Evolutionary conservation across 2,113 vertebrate species (phyloP).

Genomic region (Malaclemys terrapin): DNA sequence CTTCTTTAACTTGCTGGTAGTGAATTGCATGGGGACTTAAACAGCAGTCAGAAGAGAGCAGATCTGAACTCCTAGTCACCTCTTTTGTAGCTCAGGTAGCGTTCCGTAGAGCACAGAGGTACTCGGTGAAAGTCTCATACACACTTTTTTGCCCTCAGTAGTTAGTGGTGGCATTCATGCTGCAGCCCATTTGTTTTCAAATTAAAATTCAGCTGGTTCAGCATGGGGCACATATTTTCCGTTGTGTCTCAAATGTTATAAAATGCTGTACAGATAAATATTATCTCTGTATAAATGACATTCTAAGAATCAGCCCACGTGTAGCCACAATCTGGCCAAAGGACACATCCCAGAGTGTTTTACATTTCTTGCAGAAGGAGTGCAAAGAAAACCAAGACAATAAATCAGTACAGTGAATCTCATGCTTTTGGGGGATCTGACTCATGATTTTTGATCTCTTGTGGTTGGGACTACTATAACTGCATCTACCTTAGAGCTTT

Average conservation of each 20-base stretch:
- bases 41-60: background rate
- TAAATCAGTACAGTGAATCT: background rate
- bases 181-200: slow-evolving; percentile 18
- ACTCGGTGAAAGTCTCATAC: slow-evolving; percentile 2
- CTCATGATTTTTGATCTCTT: background rate
- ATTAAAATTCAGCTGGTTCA: slow-evolving; percentile 36
- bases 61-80: background rate
- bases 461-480: background rate
- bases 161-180: background rate
- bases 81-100: background rate
- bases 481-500: background rate
- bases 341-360: background rate
- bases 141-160: background rate
- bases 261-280: background rate
- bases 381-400: background rate
- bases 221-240: background rate
- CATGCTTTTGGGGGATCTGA: background rate
- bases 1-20: background rate
- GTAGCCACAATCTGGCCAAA: background rate
- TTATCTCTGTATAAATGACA: background rate
- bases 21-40: background rate
- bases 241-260: slow-evolving; percentile 3
- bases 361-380: background rate
- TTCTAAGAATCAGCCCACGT: background rate
- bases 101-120: background rate